Conservation (phyloP, 2,888 invertebrate genomes). For the Ctenicera cuprea region DNA sequence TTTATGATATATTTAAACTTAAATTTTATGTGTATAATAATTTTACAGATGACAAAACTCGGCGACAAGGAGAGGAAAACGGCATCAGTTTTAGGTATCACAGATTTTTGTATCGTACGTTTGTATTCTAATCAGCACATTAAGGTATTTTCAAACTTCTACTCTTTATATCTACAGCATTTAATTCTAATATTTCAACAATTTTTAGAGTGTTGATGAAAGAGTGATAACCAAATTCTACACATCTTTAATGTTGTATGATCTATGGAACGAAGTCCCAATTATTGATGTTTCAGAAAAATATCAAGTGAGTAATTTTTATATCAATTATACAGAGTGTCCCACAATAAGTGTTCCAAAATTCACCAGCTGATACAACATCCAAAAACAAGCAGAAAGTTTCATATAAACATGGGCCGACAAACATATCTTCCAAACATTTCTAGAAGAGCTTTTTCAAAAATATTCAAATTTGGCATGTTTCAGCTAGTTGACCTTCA, state of each 20-base stretch:
- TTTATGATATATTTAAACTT: background rate
- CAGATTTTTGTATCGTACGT: conserved; percentile 82
- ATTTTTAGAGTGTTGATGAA: conserved; percentile 75
- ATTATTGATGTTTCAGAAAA: conserved; percentile 82
- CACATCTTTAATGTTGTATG: conserved; percentile 88
- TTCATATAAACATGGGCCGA: too few species aligned
- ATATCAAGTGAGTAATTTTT: conserved; percentile 72
- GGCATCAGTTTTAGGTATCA: conserved; percentile 85
- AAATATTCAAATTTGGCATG: too few species aligned
- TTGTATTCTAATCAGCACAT: conserved; percentile 81
- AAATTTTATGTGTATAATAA: background rate
- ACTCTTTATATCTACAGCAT: background rate
- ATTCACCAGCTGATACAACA: too few species aligned
- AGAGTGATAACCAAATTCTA: conserved; percentile 87
- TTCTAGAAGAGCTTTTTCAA: too few species aligned
- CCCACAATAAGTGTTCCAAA: too few species aligned
- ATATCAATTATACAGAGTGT: too few species aligned
- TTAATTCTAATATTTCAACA: too few species aligned
- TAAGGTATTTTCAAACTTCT: conserved; percentile 71
- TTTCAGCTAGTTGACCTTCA: too few species aligned
- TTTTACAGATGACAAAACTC: conserved; percentile 71
- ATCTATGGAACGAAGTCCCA: conserved; percentile 82
- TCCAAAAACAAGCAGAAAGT: too few species aligned
- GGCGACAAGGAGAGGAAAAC: conserved; percentile 80
- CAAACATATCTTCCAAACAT: too few species aligned